phyloP scores from a whole-genome alignment of 2,113 vertebrate genomes.

The Forbesichthys papilliferus region DNA sequence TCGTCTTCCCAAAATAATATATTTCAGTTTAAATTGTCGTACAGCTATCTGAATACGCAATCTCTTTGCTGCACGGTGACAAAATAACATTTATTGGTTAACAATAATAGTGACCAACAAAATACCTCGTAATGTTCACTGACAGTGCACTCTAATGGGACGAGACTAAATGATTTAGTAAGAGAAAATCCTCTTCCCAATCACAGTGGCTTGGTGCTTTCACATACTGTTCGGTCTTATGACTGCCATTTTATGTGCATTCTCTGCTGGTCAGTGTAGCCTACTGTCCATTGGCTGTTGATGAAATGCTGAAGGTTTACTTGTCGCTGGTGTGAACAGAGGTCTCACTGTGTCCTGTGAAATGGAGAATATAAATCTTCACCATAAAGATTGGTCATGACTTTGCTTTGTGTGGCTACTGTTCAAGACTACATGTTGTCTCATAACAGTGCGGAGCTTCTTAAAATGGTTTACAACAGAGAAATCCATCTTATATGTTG shows the following conservation, averaged over 20 bases:
- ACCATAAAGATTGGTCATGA: slow-evolving; percentile 24
- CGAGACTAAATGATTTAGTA: slow-evolving; percentile 13
- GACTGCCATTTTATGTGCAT: slow-evolving; percentile 39
- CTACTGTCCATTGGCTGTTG: slow-evolving; percentile 53
- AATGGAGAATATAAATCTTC: slow-evolving; percentile 45
- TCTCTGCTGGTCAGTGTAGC: slow-evolving; percentile 51
- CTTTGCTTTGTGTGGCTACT: slow-evolving; percentile 21
- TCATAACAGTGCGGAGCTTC: slow-evolving; percentile 14
- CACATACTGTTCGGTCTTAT: slow-evolving; percentile 44
- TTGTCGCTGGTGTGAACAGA: slow-evolving; percentile 48
- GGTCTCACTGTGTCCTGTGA: slow-evolving; percentile 39
- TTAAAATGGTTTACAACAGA: slow-evolving; percentile 34
- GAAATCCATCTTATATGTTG: slow-evolving; percentile 42
- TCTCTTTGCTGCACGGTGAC: not conserved
- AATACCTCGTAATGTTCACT: not conserved
- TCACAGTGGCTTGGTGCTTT: slow-evolving; percentile 34
- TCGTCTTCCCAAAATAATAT: not conserved
- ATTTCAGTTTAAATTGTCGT: not conserved
- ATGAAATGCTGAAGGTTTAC: slow-evolving; percentile 52
- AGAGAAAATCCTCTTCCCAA: not conserved
- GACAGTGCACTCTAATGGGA: not conserved
- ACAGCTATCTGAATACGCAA: not conserved
- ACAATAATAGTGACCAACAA: not conserved
- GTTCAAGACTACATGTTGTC: slow-evolving; percentile 21
- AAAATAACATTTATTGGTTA: not conserved